Evolutionary conservation across 1,140 invertebrate genomes (phyloP).

Genomic region (Lordiphosa stackelbergi): DNA sequence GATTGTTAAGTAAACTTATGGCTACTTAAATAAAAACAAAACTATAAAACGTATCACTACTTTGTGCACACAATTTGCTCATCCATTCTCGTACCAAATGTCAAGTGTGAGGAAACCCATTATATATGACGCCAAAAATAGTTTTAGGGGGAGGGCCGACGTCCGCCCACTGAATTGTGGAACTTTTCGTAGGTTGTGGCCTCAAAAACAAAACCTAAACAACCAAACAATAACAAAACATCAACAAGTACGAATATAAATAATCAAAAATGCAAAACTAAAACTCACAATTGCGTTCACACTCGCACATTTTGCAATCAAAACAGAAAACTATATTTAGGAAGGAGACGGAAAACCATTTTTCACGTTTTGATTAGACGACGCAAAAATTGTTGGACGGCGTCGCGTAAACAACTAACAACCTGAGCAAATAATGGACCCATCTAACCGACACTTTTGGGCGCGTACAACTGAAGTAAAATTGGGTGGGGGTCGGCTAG

Average conservation of each 20-base stretch:
- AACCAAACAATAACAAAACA: slow-evolving; percentile 11
- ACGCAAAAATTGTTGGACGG: slow-evolving; percentile 61
- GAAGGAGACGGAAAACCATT: slow-evolving; percentile 41
- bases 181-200: slow-evolving; percentile 55
- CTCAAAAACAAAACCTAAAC: slow-evolving; percentile 48
- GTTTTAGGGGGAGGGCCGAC: neutral
- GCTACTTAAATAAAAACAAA: slow-evolving; percentile 3
- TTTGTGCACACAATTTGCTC: slow-evolving; percentile 6
- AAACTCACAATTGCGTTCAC: slow-evolving; percentile 26
- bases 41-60: slow-evolving; percentile 29
- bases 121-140: slow-evolving; percentile 48
- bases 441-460: slow-evolving; percentile 35
- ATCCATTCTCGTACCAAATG: slow-evolving; percentile 28
- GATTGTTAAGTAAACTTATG: too few species aligned
- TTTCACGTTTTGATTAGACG: slow-evolving; percentile 55
- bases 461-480: too few species aligned
- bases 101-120: slow-evolving; percentile 57
- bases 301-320: slow-evolving; percentile 48
- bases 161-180: slow-evolving; percentile 53
- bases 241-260: slow-evolving; percentile 34
- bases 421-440: slow-evolving; percentile 34
- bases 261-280: slow-evolving; percentile 48
- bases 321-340: slow-evolving; percentile 15
- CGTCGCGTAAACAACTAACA: slow-evolving; percentile 53
- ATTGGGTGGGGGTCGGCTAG: too few species aligned